These are phyloP conservation scores for Mirza zaza DNA, from an alignment of 2,113 vertebrate genomes.

Conservation along the genomic window DNA sequence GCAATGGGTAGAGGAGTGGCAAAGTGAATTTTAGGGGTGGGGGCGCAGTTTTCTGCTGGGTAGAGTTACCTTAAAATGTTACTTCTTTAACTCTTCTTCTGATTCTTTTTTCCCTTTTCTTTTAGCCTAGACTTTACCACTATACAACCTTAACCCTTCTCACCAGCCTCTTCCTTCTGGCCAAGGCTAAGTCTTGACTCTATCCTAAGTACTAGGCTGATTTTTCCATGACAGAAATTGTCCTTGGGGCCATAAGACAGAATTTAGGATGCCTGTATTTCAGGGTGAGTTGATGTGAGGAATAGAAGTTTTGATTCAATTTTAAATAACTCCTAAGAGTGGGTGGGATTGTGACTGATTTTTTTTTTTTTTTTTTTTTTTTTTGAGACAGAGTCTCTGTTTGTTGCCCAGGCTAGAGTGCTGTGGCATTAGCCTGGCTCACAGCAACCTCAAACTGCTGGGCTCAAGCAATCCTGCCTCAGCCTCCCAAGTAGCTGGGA, in stretches of 20 bases:
- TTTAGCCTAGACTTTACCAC: too few relatives aligned
- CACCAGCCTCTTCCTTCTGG: background rate
- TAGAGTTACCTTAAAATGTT: background rate
- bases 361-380: too few relatives aligned
- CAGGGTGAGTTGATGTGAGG: background rate
- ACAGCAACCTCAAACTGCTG: too few relatives aligned
- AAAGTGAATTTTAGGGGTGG: background rate
- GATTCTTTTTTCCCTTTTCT: too few relatives aligned
- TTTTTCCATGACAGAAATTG: background rate
- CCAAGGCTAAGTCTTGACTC: background rate
- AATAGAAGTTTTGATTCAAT: background rate
- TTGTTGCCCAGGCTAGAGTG: too few relatives aligned
- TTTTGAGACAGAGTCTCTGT: too few relatives aligned
- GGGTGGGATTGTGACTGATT: background rate
- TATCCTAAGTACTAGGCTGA: background rate
- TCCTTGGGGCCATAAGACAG: background rate
- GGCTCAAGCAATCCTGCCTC: too few relatives aligned
- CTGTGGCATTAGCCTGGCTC: too few relatives aligned
- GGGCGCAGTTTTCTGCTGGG: background rate
- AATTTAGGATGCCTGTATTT: background rate
- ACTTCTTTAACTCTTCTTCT: background rate
- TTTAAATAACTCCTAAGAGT: background rate
- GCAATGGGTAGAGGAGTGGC: background rate
- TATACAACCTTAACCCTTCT: background rate
- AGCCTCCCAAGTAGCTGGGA: too few relatives aligned